Percentiles rank a stretch among this genome's conserved stretches.
These are phyloP conservation scores for Philotrypesis tridentata DNA, from an alignment of 1,140 invertebrate genomes.

Conservation along the genomic window DNA sequence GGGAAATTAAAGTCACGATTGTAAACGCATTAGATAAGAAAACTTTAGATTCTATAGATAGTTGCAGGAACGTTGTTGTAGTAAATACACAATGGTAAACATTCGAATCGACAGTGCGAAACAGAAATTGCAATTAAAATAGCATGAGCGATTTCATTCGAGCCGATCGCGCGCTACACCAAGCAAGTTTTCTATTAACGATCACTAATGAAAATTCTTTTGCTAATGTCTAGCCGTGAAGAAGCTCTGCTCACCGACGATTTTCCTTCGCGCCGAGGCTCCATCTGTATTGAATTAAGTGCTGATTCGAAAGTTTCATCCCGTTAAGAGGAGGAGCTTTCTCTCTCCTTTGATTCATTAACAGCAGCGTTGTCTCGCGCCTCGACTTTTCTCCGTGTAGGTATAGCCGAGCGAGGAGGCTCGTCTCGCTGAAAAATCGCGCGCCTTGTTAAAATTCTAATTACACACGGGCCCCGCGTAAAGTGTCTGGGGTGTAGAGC, in stretches of 20 bases:
- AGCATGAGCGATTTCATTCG: not conserved
- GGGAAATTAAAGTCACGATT: too few species aligned
- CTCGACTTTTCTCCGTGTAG: not conserved
- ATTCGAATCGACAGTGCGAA: too few species aligned
- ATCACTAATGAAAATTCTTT: conserved; percentile 19
- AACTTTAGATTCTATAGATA: too few species aligned
- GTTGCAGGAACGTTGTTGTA: too few species aligned
- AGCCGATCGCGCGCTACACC: too few species aligned
- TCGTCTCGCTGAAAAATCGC: conserved; percentile 28
- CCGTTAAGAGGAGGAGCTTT: not conserved
- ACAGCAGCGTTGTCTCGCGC: not conserved
- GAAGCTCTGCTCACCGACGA: not conserved
- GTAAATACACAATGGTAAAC: too few species aligned
- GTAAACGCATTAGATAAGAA: too few species aligned
- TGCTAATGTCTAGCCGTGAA: not conserved
- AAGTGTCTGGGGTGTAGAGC: not conserved
- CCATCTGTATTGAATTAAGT: conserved; percentile 32
- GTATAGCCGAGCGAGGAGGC: too few species aligned
- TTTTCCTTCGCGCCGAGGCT: not conserved
- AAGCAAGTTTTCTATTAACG: not conserved
- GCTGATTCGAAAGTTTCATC: conserved; percentile 1
- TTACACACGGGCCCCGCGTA: not conserved
- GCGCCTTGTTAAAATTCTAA: conserved; percentile 33
- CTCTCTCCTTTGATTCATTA: conserved; percentile 37
- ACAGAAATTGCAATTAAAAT: too few species aligned